Evolutionary conservation across 1,140 invertebrate genomes (phyloP).

Genomic region (Drosophila tsacasi): DNA sequence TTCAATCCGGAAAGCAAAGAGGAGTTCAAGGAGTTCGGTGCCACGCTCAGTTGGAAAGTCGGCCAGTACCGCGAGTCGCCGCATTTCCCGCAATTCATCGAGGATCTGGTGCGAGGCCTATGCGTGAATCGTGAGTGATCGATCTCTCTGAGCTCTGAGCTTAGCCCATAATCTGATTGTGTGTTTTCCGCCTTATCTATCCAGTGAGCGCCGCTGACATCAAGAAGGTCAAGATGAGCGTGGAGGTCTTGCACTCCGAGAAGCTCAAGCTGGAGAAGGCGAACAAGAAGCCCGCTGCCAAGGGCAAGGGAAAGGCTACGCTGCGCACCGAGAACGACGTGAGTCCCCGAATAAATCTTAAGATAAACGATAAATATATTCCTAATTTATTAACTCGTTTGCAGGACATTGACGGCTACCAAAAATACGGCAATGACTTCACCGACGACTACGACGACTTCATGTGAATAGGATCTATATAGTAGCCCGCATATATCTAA

Average conservation of each 20-base stretch:
- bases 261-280: conserved; percentile 93
- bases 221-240: conserved; percentile 92
- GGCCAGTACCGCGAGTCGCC: conserved; percentile 89
- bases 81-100: conserved; percentile 91
- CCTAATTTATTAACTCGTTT: conserved; percentile 40
- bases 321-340: conserved; percentile 91
- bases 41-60: conserved; percentile 91
- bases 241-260: conserved; percentile 92
- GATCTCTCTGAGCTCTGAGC: background rate
- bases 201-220: conserved; percentile 90
- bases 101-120: conserved; percentile 92
- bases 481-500: conserved; percentile 61
- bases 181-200: conserved; percentile 64
- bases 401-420: conserved; percentile 85
- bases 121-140: conserved; percentile 91
- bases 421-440: conserved; percentile 86
- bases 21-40: conserved; percentile 92
- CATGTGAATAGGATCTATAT: conserved; percentile 86
- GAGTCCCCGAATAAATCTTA: conserved; percentile 70
- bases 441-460: conserved; percentile 89
- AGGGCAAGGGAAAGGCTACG: conserved; percentile 92
- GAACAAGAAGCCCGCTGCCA: conserved; percentile 90
- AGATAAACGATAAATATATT: background rate
- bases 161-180: conserved; percentile 35
- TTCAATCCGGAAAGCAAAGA: conserved; percentile 91